Conservation (phyloP, 2,113 vertebrate genomes). For the Prietella phreatophila region DNA sequence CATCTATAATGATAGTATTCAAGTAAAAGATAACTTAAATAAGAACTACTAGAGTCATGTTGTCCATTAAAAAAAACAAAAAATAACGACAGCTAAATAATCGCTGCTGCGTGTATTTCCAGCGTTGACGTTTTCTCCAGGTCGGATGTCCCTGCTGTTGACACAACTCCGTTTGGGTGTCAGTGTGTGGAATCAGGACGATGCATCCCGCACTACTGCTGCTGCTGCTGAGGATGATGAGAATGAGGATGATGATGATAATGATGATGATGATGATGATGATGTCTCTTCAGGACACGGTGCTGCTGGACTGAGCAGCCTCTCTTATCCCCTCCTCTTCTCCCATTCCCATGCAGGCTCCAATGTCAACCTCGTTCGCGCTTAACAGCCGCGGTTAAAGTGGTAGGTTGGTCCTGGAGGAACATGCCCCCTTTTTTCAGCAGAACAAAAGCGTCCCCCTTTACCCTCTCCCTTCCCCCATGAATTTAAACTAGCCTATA, state of each 20-base stretch:
- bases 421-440: conserved; percentile 74
- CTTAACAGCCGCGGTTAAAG: conserved; percentile 72
- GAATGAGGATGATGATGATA: background rate
- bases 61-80: conserved; percentile 26
- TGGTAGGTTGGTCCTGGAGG: conserved; percentile 72
- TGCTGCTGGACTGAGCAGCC: conserved; percentile 56
- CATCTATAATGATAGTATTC: conserved; percentile 10
- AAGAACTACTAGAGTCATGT: conserved; percentile 22
- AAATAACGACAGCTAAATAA: conserved; percentile 35
- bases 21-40: conserved; percentile 23
- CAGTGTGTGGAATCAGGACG: conserved; percentile 49
- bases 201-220: conserved; percentile 36
- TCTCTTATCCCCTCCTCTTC: conserved; percentile 67
- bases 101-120: conserved; percentile 28
- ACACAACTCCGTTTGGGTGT: conserved; percentile 42
- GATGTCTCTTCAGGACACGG: conserved; percentile 56
- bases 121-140: conserved; percentile 41
- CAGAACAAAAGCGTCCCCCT: conserved; percentile 73
- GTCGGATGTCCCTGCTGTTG: conserved; percentile 44
- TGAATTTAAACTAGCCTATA: conserved; percentile 60
- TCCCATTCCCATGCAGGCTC: conserved; percentile 69
- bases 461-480: conserved; percentile 45
- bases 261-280: conserved; percentile 42
- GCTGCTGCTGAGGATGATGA: background rate
- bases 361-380: conserved; percentile 67